Evolutionary conservation across 2,113 vertebrate genomes (phyloP).

Genomic region (Gulo gulo): DNA sequence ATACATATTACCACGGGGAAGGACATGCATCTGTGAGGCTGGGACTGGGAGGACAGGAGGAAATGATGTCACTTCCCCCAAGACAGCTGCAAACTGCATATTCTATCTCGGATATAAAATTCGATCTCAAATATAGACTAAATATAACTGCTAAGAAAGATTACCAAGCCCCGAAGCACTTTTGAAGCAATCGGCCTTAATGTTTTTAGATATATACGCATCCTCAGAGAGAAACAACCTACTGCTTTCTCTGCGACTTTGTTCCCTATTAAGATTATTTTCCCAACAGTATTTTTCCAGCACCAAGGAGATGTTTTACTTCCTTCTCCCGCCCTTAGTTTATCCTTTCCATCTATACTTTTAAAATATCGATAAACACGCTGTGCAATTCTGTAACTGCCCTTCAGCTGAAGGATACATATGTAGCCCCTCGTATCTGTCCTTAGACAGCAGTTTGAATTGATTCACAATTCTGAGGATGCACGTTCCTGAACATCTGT

Average conservation of each 20-base stretch:
- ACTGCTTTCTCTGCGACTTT: neutral
- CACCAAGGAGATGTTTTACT: neutral
- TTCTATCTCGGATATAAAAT: neutral
- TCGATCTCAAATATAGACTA: neutral
- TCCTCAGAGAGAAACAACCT: neutral
- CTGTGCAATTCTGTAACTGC: neutral
- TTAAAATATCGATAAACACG: constrained; percentile 22
- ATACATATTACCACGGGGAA: neutral
- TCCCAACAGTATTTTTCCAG: neutral
- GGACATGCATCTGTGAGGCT: neutral
- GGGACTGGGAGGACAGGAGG: neutral
- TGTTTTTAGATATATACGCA: neutral
- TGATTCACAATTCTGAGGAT: neutral
- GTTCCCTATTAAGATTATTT: neutral
- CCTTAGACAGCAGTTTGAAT: neutral
- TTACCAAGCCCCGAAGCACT: neutral
- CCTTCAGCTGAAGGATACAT: neutral
- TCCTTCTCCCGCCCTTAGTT: neutral
- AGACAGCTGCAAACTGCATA: neutral
- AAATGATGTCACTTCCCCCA: neutral
- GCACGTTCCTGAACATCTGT: neutral
- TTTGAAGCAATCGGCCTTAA: neutral
- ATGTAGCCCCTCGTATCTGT: neutral
- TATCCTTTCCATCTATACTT: neutral
- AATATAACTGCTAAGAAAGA: neutral